phyloP scores from a whole-genome alignment of 2,888 invertebrate species.

The Hartigia nigra region DNA sequence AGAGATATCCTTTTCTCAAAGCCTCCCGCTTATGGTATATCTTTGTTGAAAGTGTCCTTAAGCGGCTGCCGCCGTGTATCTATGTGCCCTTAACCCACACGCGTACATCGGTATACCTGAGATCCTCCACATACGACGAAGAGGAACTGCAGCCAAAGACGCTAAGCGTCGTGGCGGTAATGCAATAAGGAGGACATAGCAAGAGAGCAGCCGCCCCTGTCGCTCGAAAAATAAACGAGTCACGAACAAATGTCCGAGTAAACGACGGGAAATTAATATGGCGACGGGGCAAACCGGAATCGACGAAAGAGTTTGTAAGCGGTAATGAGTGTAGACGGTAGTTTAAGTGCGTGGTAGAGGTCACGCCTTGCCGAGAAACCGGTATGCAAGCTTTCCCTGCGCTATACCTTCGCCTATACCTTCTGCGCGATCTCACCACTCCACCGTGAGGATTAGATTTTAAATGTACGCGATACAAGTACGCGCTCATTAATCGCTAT shows the following conservation, averaged over 20 bases:
- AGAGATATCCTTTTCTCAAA: neutral
- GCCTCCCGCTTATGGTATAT: neutral
- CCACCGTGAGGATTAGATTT: slow-evolving; percentile 8
- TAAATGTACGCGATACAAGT: slow-evolving; percentile 28
- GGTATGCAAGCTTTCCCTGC: slow-evolving; percentile 44
- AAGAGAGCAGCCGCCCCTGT: neutral
- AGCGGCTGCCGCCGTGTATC: neutral
- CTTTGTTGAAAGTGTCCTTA: neutral
- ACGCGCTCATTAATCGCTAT: slow-evolving; percentile 34
- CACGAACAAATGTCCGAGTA: neutral
- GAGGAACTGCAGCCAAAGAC: neutral
- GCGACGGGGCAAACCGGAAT: neutral
- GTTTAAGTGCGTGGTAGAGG: slow-evolving; percentile 45
- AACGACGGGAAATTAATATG: neutral
- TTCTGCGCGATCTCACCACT: slow-evolving; percentile 10
- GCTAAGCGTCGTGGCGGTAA: neutral
- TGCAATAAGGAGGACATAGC: neutral
- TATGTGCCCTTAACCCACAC: neutral
- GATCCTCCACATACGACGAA: neutral
- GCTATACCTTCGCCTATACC: slow-evolving; percentile 28
- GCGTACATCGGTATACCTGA: neutral
- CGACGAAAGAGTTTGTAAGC: slow-evolving; percentile 17
- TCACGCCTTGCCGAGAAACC: slow-evolving; percentile 51
- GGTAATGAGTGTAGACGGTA: slow-evolving; percentile 54
- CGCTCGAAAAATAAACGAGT: neutral